Base-by-base conservation (phyloP, 2,888 invertebrate genomes). In the Mylabris sibirica region DNA sequence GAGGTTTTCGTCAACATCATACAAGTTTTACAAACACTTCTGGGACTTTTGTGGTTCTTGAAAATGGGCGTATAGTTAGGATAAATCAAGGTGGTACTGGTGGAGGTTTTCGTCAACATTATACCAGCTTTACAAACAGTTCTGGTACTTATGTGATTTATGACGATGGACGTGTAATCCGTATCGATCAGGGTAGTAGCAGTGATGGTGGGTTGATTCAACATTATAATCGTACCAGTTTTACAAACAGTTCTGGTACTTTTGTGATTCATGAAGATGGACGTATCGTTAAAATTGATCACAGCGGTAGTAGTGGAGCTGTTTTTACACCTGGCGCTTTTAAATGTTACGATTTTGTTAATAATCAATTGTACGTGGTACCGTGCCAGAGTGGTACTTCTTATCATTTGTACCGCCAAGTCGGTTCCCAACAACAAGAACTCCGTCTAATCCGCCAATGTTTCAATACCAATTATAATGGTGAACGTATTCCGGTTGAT, bases 331-430 rank as follows among this genome's bases (percentile, higher is more conserved):
- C 22, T 4, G 35, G 35, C 6, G 14, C 5, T 60, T 60, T 60
- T 22, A 14, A n/a, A 35, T 60, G 60, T 35, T 60, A 60, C 60
- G 60, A 60, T 20, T n/a, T 60, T 0, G 60, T 60, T 4, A 38
- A 60, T 60, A 38, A 60, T 20, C 14, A 30, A 12, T n/a, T 60
- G 2, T 12, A 38, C 9, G n/a, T 20, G n/a, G 22, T 60, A 35
- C 35, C 60, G 3, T 60, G 60, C 2, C 35, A 60, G n/a, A 60
- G 35, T 5, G 60, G 60, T 22, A 17, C 30, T 35, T n/a, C 34
- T 22, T 60, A 60, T 30, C 34, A 34, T 5, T 17, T 20, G 1
- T 60, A 60, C 35, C 30, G 57, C 30, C 57, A 34, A 30, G 35
- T 24, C 14, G 60, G 34, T 14, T 11, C 4, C 26, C 3, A 34